Evolutionary conservation across 2,888 invertebrate species (phyloP), one percentile per base, ranked within the genome.

Genomic region (Acrobasis consociella): DNA sequence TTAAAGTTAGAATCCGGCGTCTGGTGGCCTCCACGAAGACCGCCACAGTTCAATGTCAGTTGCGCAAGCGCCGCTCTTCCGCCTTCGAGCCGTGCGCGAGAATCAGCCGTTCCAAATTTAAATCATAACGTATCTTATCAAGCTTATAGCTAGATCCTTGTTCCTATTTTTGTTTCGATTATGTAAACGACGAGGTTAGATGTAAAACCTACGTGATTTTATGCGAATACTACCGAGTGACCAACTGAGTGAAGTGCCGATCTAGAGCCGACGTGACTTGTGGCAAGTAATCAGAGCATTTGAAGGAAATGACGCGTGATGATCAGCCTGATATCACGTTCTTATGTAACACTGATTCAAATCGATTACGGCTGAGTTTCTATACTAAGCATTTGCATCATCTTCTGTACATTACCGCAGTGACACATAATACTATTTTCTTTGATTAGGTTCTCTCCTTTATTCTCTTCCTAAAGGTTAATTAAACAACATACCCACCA

Each of bases 31-130:
- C 88, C 82, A 80, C 80, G 80, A 83, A 82, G 83, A 85, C 80
- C 79, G 83, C 76, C 73, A 76, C 78, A 78, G 82, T 90, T 90
- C 92, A 92, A 92, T 91, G 91, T 90, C 91, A 90, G 86, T 91
- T 91, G 91, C 91, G 91, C 88, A 91, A 92, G 85, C 89, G 86
- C 79, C 81, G 73, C 78, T 89, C 90, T 90, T 91, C 90, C 91
- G 90, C 89, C 82, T 85, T 84, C 81, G 77, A 78, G 73, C 68
- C 72, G 76, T 60, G 65, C 74, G 71, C 76, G 75, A 76, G 81
- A 79, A 89, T 82, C 85, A 87, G 87, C 85, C 73, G 74, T 73
- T 73, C 75, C 74, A 75, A 81, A 83, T 86, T 84, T 75, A 80
- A 85, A 88, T 81, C 72, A 74, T 78, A 84, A 85, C 82, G 80